phyloP scores from a whole-genome alignment of 2,113 vertebrate genomes.

The Psittacula cyanocephala region DNA sequence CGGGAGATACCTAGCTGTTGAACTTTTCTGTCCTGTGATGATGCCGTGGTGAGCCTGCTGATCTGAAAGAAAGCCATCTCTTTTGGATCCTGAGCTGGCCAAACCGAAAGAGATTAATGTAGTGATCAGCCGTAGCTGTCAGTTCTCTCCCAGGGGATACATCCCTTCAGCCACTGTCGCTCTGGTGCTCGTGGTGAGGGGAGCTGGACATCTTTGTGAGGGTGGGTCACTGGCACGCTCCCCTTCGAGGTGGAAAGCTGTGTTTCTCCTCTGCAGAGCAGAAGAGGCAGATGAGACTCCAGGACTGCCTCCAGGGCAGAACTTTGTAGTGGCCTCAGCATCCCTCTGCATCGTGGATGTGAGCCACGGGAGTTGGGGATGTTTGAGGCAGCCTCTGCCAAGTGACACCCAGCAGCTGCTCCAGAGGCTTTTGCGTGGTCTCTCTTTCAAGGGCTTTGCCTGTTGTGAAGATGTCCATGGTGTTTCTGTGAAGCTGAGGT shows the following conservation, averaged over 20 bases:
- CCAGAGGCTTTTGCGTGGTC: not conserved
- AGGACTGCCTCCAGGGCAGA: constrained; percentile 46
- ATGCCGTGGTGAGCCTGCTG: not conserved
- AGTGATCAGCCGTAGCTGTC: constrained; percentile 2
- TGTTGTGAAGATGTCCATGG: constrained; percentile 75
- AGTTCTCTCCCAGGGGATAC: not conserved
- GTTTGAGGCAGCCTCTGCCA: not conserved
- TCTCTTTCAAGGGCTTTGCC: constrained; percentile 19
- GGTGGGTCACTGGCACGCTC: not conserved
- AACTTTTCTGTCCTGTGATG: constrained; percentile 31
- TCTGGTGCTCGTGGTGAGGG: not conserved
- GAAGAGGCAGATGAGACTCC: constrained; percentile 55
- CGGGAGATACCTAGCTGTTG: not conserved
- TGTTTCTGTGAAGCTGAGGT: constrained; percentile 85
- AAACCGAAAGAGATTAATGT: not conserved
- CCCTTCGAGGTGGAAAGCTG: not conserved
- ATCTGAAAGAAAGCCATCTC: not conserved
- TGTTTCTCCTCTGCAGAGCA: not conserved
- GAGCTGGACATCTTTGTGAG: not conserved
- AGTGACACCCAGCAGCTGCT: constrained; percentile 31
- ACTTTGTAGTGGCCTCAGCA: constrained; percentile 59
- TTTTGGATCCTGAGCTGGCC: not conserved
- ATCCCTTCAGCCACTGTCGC: not conserved
- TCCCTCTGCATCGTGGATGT: constrained; percentile 4
- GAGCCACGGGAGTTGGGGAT: constrained; percentile 27